Base-by-base conservation (phyloP, 2,113 vertebrate species). In the Eurystomus gularis region DNA sequence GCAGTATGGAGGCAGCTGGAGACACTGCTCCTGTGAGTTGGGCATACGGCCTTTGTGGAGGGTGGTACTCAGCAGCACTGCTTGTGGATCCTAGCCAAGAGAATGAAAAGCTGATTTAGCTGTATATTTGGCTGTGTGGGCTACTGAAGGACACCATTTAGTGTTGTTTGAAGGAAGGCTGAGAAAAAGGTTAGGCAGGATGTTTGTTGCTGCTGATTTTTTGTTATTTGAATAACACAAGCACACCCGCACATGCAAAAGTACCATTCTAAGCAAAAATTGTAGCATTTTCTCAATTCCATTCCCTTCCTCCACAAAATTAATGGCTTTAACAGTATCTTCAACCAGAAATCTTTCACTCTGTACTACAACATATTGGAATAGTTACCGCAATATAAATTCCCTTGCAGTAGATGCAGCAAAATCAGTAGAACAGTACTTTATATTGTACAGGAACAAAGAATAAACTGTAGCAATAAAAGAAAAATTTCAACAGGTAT, bases 331-430 rank as follows among this genome's bases (percentile, higher is more conserved):
- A 69, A 57, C 40, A 87, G 81, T 82, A 69, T 52, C 57, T 94
- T 95, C 77, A 89, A 79, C 57, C 52, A 91, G 77, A 88, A 94
- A 89, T 92, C 80, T 96, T 92, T 92, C 83, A 82, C 64, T 96
- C 76, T 91, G 57, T 78, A 57, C 54, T 61, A 69, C 31, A 61
- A 37, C 17, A 15, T 87, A 88, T 49, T 82, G 84, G 62, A 96
- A 85, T 54, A 77, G 81, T 71, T 94, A 88, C 81, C 0, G 1
- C 91, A 91, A 33, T 73, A 69, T 76, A 94, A 84, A 48, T 70
- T 83, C 44, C 6, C 51, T 76, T 68, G 65, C 40, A 11, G 3
- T 89, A 82, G 57, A 69, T 1, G 3, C 54, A 90, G 93, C 65
- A 82, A 80, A 96, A 95, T 80, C 75, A 79, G 84, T 80, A 44